Evolutionary conservation across 2,797 vertebrate species (phyloP).

Genomic region (Anguilla marmorata): DNA sequence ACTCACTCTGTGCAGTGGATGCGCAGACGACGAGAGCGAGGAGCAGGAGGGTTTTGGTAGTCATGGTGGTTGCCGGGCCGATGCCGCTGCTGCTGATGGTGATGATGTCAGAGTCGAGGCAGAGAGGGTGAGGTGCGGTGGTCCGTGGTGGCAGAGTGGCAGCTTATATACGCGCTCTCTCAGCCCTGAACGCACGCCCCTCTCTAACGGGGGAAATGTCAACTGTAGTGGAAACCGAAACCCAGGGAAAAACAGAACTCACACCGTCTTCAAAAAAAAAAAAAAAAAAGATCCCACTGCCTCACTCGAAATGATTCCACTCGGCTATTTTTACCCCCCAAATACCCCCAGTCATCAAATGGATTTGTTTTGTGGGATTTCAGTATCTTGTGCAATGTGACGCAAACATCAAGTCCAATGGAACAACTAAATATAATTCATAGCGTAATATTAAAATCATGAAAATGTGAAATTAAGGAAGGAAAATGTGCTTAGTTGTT

Average conservation of each 20-base stretch:
- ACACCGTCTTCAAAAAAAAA: not conserved
- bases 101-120: not conserved
- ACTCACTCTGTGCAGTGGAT: conserved; percentile 25
- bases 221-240: conserved; percentile 6
- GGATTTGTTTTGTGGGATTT: not conserved
- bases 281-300: not conserved
- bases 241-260: not conserved
- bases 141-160: not conserved
- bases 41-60: conserved; percentile 9
- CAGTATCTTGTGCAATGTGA: not conserved
- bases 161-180: not conserved
- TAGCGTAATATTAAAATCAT: not conserved
- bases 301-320: not conserved
- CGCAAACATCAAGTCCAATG: not conserved
- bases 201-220: not conserved
- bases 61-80: conserved; percentile 19
- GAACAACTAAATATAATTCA: not conserved
- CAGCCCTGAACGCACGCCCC: not conserved
- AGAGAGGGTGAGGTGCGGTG: not conserved
- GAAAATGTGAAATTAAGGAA: no score
- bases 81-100: not conserved
- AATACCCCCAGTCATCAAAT: not conserved
- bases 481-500: no score
- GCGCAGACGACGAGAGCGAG: not conserved
- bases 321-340: not conserved